Conservation (phyloP, 2,113 vertebrate species). For the Nymphicus hollandicus region DNA sequence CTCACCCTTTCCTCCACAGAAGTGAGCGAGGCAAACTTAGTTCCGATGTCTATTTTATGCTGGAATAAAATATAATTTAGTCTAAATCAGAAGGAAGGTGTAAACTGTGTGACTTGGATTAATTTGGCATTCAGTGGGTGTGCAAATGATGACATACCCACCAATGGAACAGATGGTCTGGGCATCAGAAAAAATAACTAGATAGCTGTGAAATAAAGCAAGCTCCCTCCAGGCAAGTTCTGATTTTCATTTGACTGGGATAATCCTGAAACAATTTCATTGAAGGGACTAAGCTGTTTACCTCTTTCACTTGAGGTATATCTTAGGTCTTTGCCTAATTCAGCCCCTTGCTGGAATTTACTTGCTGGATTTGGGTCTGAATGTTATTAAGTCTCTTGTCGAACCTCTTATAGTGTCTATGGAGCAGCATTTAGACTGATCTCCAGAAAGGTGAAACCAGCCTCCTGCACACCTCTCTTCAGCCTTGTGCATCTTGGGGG, state of each 20-base stretch:
- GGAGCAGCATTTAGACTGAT: background rate
- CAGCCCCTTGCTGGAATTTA: background rate
- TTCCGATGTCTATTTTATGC: background rate
- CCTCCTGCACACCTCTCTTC: background rate
- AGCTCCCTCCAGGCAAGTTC: background rate
- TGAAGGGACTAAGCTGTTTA: background rate
- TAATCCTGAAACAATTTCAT: background rate
- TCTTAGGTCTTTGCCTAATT: background rate
- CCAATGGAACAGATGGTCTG: constrained; percentile 61
- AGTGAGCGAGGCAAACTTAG: background rate
- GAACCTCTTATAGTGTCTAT: background rate
- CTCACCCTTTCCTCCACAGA: background rate
- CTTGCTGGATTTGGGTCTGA: background rate
- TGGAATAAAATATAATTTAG: constrained; percentile 44
- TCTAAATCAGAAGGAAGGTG: constrained; percentile 51
- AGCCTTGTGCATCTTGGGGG: background rate
- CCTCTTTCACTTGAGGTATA: background rate
- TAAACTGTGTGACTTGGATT: constrained; percentile 57
- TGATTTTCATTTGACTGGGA: background rate
- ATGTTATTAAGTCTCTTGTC: background rate
- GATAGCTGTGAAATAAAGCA: constrained; percentile 40
- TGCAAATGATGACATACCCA: constrained; percentile 44
- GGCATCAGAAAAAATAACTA: constrained; percentile 52
- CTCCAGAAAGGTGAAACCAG: background rate
- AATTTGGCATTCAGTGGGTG: constrained; percentile 67